Evolutionary conservation across 1,140 invertebrate species (phyloP), one percentile per base, ranked within the genome.

Genomic region (Lethrus apterus): DNA sequence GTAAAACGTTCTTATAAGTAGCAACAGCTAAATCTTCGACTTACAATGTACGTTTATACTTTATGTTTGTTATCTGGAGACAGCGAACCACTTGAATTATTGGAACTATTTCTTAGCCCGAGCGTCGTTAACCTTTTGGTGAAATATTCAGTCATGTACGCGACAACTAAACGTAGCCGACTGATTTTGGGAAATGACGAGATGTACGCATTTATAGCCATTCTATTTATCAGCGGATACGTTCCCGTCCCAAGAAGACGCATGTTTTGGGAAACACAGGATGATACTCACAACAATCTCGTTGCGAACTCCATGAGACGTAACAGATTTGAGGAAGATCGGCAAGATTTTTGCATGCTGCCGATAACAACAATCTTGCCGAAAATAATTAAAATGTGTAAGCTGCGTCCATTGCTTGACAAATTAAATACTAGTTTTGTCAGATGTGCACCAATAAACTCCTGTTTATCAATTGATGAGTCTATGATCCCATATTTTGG

Each of bases 401-500:
- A 14, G 19, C 11, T 38, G 5, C 14, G 11, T 7, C 11, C 13
- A 14, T 20, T 17, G 8, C 5, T 33, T 8, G 11, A 33, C 14
- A 33, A 33, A 33, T n/a, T 4, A 11, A 33, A 33, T n/a, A 5
- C 7, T 33, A 33, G 4, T 5, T 15, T 17, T 31, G 30, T n/a
- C n/a, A n/a, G n/a, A n/a, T n/a, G 18, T 35, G 13, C 9, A 9
- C 10, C 10, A 35, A 17, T 14, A 17, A 17, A 3, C n/a, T 18
- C 4, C 4, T 13, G 10, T 9, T 17, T 32, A 9, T 36, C 17
- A 13, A 19, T 36, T 9, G 48, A 51, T 44, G 55, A 59, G 33
- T 21, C 49, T 10, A 54, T 57, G 57, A 34, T 59, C 15, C 15
- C 43, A 10, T 59, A 56, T 40, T 51, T 36, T 46, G 56, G 56